Conservation (phyloP, 2,888 invertebrate species). For the Coenonympha arcania region DNA sequence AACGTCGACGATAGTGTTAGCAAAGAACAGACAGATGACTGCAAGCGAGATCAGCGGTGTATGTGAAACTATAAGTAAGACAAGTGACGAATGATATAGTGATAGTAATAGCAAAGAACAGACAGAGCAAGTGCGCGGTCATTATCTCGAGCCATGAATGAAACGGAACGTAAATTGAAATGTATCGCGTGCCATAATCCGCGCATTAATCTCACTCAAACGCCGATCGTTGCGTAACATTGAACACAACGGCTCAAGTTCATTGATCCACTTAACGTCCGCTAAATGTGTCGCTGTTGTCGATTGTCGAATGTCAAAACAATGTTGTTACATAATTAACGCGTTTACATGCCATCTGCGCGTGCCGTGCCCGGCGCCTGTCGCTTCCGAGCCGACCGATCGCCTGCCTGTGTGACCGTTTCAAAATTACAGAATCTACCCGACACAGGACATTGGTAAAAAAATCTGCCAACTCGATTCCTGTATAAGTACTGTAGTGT, state of each 20-base stretch:
- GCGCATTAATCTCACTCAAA: conserved; percentile 73
- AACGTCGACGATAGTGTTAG: no score
- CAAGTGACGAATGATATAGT: conserved; percentile 16
- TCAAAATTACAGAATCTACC: no score
- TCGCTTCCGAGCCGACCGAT: conserved; percentile 40
- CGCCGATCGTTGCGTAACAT: conserved; percentile 68
- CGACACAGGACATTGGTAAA: no score
- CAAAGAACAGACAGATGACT: no score
- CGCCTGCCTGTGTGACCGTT: no score
- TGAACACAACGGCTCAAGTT: conserved; percentile 68
- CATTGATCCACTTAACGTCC: conserved; percentile 73
- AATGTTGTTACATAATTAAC: conserved; percentile 67
- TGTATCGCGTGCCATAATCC: conserved; percentile 74
- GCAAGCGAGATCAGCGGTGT: neutral
- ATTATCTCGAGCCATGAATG: conserved; percentile 71
- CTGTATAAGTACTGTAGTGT: no score
- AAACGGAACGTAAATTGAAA: conserved; percentile 72
- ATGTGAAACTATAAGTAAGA: neutral
- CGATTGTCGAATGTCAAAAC: conserved; percentile 70
- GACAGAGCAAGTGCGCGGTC: conserved; percentile 59
- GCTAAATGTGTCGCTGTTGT: conserved; percentile 70
- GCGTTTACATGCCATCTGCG: conserved; percentile 52
- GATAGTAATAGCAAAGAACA: conserved; percentile 43
- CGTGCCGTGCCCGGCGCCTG: conserved; percentile 34
- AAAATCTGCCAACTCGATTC: no score